Evolutionary conservation across 2,113 vertebrate genomes (phyloP).

Genomic region (Polyodon spathula): DNA sequence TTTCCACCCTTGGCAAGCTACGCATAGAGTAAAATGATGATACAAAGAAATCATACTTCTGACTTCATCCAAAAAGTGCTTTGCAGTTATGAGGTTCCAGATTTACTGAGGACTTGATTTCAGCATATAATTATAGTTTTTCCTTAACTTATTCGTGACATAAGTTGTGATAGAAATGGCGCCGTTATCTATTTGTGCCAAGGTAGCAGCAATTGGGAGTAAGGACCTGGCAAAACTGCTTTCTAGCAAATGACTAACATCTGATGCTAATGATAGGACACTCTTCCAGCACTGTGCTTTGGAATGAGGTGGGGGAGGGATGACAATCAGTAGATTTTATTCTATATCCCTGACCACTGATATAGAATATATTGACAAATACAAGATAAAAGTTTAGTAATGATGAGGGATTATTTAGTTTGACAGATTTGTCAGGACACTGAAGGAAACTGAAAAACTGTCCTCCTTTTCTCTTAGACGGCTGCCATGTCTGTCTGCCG

Average conservation of each 20-base stretch:
- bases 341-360: background rate
- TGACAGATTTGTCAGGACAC: slow-evolving; percentile 18
- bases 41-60: slow-evolving; percentile 35
- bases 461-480: slow-evolving; percentile 56
- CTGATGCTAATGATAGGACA: slow-evolving; percentile 2
- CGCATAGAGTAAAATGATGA: slow-evolving; percentile 23
- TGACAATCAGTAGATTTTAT: background rate
- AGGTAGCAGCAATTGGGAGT: slow-evolving; percentile 17
- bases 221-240: slow-evolving; percentile 14
- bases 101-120: slow-evolving; percentile 45
- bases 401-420: slow-evolving; percentile 13
- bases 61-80: slow-evolving; percentile 42
- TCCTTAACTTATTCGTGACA: slow-evolving; percentile 45
- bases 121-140: slow-evolving; percentile 57
- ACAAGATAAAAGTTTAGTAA: slow-evolving; percentile 11
- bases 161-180: slow-evolving; percentile 31
- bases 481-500: slow-evolving; percentile 64
- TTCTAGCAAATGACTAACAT: slow-evolving; percentile 12
- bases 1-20: slow-evolving; percentile 60
- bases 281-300: background rate
- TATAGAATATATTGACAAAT: background rate
- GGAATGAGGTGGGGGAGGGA: background rate
- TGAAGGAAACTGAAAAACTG: slow-evolving; percentile 54
- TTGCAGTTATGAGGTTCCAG: slow-evolving; percentile 27
- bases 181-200: slow-evolving; percentile 12